Conservation (phyloP, 2,888 invertebrate species). For the Hydrotaea cyrtoneurina region DNA sequence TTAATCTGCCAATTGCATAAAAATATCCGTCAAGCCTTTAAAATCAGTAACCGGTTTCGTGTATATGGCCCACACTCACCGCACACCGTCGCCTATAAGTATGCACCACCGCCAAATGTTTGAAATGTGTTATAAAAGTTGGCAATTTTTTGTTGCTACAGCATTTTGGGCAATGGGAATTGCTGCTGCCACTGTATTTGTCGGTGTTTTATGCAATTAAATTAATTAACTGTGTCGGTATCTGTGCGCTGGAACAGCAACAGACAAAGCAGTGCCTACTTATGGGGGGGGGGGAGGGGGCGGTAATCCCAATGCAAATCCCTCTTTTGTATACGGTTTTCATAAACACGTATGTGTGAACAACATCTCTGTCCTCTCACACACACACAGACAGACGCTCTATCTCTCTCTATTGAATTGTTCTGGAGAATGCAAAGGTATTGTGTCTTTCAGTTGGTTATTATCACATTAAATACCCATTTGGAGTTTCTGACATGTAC, state of each 20-base stretch:
- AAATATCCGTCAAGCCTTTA: not conserved
- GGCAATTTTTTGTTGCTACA: conserved; percentile 16
- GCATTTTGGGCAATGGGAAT: conserved; percentile 8
- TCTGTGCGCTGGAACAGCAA: not conserved
- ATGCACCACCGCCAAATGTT: not conserved
- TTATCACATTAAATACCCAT: conserved; percentile 49
- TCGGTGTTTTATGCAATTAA: conserved; percentile 56
- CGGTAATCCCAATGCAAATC: not conserved
- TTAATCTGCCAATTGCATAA: not conserved
- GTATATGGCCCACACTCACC: not conserved
- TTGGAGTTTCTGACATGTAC: conserved; percentile 15
- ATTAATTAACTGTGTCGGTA: conserved; percentile 43
- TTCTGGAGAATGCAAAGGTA: not conserved
- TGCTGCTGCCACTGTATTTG: not conserved
- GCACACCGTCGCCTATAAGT: not conserved
- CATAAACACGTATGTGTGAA: conserved; percentile 23
- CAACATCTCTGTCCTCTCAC: not conserved
- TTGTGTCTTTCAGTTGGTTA: conserved; percentile 36
- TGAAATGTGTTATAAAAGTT: conserved; percentile 22
- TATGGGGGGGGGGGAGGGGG: no score
- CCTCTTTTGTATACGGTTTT: not conserved
- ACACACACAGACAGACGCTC: no score
- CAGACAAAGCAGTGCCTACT: conserved; percentile 8
- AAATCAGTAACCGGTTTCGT: not conserved
- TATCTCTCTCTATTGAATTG: not conserved